Evolutionary conservation across 2,888 invertebrate genomes (phyloP).

Genomic region (Sturmia bella): DNA sequence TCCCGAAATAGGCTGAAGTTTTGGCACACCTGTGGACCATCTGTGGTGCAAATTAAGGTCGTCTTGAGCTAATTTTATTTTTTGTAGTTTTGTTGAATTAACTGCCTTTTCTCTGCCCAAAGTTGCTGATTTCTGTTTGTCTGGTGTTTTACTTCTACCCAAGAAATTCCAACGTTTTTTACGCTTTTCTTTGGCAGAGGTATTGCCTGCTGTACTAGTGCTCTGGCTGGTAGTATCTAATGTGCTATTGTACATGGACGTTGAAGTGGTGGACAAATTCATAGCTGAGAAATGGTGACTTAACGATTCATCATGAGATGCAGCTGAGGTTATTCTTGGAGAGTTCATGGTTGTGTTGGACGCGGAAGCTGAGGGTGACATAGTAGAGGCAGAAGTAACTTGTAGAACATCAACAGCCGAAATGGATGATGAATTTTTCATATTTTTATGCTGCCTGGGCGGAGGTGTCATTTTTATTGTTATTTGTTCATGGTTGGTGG

Average conservation of each 20-base stretch:
- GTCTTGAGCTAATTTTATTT: constrained; percentile 79
- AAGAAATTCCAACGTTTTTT: constrained; percentile 87
- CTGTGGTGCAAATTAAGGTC: constrained; percentile 84
- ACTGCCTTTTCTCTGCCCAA: constrained; percentile 85
- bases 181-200: constrained; percentile 84
- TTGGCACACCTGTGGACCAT: constrained; percentile 88
- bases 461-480: constrained; percentile 73
- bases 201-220: constrained; percentile 71
- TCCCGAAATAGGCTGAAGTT: constrained; percentile 87
- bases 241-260: constrained; percentile 81
- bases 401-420: constrained; percentile 72
- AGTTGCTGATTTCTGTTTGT: constrained; percentile 86
- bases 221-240: constrained; percentile 72
- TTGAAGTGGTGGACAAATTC: constrained; percentile 76
- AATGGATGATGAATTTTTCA: constrained; percentile 73
- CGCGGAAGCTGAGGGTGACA: constrained; percentile 26
- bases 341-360: constrained; percentile 34
- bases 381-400: constrained; percentile 57
- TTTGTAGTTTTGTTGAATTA: constrained; percentile 79
- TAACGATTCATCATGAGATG: constrained; percentile 72
- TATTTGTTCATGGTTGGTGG: constrained; percentile 43
- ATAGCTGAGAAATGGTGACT: constrained; percentile 78
- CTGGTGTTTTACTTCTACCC: constrained; percentile 84
- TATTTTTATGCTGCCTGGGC: constrained; percentile 77
- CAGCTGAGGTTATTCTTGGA: constrained; percentile 55